Percentiles rank a stretch among this genome's conserved stretches.
Conservation (phyloP, 2,113 vertebrate genomes). For the Oriolus oriolus region DNA sequence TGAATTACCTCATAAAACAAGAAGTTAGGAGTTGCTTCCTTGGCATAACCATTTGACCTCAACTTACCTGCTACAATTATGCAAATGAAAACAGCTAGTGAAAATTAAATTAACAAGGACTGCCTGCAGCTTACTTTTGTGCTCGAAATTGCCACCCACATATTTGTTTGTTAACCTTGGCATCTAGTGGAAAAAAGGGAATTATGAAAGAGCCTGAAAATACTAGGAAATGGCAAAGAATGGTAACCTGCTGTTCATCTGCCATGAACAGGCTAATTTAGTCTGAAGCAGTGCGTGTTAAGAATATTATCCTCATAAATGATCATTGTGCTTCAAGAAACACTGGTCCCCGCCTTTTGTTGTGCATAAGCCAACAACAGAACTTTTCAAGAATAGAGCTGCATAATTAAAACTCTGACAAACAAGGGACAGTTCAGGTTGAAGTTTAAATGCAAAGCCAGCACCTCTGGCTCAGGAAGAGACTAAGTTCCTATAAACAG, state of each 20-base stretch:
- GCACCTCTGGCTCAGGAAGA: background rate
- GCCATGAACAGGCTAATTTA: background rate
- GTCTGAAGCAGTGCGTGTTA: background rate
- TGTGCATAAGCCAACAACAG: background rate
- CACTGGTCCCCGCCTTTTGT: background rate
- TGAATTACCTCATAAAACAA: background rate
- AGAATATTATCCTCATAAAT: background rate
- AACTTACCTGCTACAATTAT: constrained; percentile 6
- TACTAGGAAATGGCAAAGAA: constrained; percentile 16
- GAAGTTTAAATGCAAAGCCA: background rate
- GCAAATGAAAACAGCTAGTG: constrained; percentile 37
- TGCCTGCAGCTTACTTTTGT: background rate
- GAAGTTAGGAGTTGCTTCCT: background rate
- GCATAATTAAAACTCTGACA: background rate
- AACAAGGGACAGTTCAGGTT: background rate
- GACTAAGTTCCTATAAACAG: background rate
- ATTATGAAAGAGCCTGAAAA: background rate
- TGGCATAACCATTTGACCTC: background rate
- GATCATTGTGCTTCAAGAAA: background rate
- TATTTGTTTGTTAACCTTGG: constrained; percentile 43
- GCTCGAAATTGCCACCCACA: background rate
- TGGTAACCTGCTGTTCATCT: background rate
- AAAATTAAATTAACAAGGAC: constrained; percentile 37
- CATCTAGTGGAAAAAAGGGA: background rate
- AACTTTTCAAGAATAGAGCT: background rate